Percentiles rank a stretch among this genome's conserved stretches.
phyloP scores from a whole-genome alignment of 2,113 vertebrate species.

The Oenanthe melanoleuca region DNA sequence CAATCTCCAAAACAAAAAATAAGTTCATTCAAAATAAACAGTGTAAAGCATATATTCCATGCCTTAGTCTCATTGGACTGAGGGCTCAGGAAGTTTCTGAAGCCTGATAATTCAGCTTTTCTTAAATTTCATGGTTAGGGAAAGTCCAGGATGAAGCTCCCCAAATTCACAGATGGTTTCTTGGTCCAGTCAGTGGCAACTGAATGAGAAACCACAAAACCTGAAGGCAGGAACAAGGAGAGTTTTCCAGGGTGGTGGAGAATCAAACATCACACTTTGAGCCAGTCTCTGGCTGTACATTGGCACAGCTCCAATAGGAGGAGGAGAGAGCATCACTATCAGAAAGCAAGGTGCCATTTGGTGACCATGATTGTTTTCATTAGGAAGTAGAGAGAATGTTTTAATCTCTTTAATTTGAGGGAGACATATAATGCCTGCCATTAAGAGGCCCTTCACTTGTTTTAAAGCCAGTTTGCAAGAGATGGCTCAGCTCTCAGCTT shows the following conservation, averaged over 20 bases:
- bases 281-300: not conserved
- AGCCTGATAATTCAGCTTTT: not conserved
- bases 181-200: not conserved
- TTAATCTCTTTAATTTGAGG: not conserved
- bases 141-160: not conserved
- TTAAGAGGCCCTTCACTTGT: not conserved
- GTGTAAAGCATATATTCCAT: not conserved
- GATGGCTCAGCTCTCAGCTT: not conserved
- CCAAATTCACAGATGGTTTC: not conserved
- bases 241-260: not conserved
- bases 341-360: not conserved
- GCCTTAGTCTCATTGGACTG: not conserved
- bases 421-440: not conserved
- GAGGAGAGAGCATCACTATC: not conserved
- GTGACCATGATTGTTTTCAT: not conserved
- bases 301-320: not conserved
- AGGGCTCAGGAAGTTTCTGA: not conserved
- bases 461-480: not conserved
- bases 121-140: not conserved
- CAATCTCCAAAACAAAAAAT: not conserved
- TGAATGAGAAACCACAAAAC: not conserved
- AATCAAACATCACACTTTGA: not conserved
- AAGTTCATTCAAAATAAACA: not conserved
- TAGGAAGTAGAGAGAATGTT: not conserved
- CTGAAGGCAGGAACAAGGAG: not conserved